Evolutionary conservation across 2,797 vertebrate genomes (phyloP).

Genomic region (Rhinichthys osculus): DNA sequence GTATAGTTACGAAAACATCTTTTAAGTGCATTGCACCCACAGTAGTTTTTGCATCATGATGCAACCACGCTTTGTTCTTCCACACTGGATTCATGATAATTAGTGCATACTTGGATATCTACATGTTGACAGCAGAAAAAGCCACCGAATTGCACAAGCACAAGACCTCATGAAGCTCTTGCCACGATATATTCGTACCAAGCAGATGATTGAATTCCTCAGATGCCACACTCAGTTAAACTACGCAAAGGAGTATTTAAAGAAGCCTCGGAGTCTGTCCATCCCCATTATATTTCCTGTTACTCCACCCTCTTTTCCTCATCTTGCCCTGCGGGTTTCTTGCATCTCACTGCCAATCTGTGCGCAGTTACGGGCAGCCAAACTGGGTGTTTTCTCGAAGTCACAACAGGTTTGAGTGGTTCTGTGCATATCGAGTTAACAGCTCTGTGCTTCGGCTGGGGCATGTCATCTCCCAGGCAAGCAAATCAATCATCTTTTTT

Average conservation of each 20-base stretch:
- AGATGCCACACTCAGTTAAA: conserved; percentile 68
- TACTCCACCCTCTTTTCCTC: conserved; percentile 30
- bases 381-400: conserved; percentile 74
- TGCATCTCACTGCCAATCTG: conserved; percentile 59
- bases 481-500: conserved; percentile 81
- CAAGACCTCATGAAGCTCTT: conserved; percentile 23
- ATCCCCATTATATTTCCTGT: conserved; percentile 65
- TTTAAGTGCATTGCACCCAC: background rate
- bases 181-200: conserved; percentile 29
- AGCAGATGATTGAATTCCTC: conserved; percentile 61
- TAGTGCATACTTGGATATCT: background rate
- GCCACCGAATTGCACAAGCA: conserved; percentile 13
- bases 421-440: conserved; percentile 73
- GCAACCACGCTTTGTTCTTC: conserved; percentile 14
- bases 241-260: conserved; percentile 66
- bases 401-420: conserved; percentile 73
- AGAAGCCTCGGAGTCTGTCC: conserved; percentile 65
- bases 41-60: background rate
- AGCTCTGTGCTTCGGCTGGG: conserved; percentile 73
- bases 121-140: background rate
- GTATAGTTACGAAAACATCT: background rate
- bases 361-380: conserved; percentile 59
- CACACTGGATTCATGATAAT: background rate
- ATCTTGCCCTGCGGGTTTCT: conserved; percentile 50
- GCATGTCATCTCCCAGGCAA: conserved; percentile 72